Evolutionary conservation across 1,140 invertebrate species (phyloP), one percentile per base, ranked within the genome.

Genomic region (Drepana arcuata): DNA sequence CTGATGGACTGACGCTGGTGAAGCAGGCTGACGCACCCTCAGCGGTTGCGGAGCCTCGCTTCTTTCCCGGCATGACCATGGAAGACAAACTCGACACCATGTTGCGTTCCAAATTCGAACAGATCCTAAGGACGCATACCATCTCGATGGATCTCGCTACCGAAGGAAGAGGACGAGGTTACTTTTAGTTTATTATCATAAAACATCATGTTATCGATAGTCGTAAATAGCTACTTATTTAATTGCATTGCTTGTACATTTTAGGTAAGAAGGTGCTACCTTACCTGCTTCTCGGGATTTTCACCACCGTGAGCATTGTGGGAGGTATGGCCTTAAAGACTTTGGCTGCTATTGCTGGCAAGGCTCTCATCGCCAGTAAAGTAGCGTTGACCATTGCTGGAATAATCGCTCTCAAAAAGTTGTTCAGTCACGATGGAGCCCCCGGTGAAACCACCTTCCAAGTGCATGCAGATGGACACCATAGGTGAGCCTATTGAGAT

Each of bases 331-430:
- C 88, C 15, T 67, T 90, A 38, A 90, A 90, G 74, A 86, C 87
- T 3, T 64, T 90, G 40, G 88, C 87, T 21, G 82, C 88, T 2
- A 88, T 90, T 35, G 88, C 89, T 10, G 88, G 87, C 12, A 89
- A 91, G 68, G 88, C 89, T 1, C 66, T 90, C 14, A 85, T 91
- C 31, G 88, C 89, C 41, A 89, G 88, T 66, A 91, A 91, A 57
- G 86, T 89, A 25, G 89, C 89, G 0, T 63, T 91, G 21, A 88
- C 89, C 28, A 89, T 91, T 40, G 87, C 89, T 29, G 87, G 88
- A 23, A 88, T 89, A 21, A 88, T 90, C 41, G 88, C 87, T 14
- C 75, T 91, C 14, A 91, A 90, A 75, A 90, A 90, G 62, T 78
- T 90, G 39, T 89, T 90, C 68, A 86, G 88, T 34, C 86, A 87